Conservation (phyloP, 37 sponge, comb jelly and placozoan genomes). For the Bolinopsis microptera region DNA sequence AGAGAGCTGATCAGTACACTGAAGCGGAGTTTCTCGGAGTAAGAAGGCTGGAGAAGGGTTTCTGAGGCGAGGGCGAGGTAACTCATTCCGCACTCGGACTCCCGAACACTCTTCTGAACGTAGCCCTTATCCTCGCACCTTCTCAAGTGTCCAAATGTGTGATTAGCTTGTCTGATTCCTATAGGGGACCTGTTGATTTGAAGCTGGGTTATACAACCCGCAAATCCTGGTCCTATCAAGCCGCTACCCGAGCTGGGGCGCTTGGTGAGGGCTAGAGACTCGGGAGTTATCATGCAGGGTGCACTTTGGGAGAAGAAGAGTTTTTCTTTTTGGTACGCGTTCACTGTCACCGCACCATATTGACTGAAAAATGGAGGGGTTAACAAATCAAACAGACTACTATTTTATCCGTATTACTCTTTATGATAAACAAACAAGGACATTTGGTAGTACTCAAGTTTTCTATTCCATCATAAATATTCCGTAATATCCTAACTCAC, state of each 20-base stretch:
- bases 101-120: not conserved
- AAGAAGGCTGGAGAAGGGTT: not conserved
- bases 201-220: not conserved
- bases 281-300: not conserved
- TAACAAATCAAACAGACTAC: no score
- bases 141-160: not conserved
- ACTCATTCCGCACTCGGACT: not conserved
- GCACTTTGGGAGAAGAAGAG: not conserved
- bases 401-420: no score
- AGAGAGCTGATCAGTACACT: not conserved
- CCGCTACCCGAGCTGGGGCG: not conserved
- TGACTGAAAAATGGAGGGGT: not conserved
- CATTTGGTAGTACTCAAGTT: no score
- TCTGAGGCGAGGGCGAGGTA: not conserved
- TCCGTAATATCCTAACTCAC: no score
- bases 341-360: not conserved
- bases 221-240: not conserved
- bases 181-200: not conserved
- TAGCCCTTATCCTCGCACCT: not conserved
- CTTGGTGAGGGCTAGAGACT: not conserved
- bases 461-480: no score
- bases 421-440: no score
- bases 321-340: not conserved
- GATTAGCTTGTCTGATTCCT: not conserved
- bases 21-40: not conserved